Evolutionary conservation across 2,797 vertebrate genomes (phyloP).

Genomic region (Synanceia verrucosa): DNA sequence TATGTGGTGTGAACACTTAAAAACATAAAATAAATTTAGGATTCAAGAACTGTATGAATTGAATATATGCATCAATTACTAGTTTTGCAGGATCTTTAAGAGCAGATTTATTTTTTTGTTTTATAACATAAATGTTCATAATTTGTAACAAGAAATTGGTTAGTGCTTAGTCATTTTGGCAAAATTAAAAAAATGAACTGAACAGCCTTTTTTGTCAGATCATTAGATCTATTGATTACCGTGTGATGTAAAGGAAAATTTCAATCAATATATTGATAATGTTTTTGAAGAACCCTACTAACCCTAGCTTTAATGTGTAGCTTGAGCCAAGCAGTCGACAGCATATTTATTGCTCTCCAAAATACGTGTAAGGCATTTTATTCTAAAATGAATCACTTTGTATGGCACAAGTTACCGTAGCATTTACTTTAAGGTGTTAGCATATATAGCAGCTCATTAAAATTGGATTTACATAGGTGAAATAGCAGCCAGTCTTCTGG

Average conservation of each 20-base stretch:
- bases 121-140: not conserved
- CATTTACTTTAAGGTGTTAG: slow-evolving; percentile 4
- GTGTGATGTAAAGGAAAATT: not conserved
- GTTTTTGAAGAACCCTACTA: too few relatives aligned
- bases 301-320: too few relatives aligned
- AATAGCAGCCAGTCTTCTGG: not conserved
- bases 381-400: not conserved
- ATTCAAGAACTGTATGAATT: not conserved
- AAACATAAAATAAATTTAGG: not conserved
- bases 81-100: not conserved
- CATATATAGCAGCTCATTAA: not conserved
- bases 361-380: not conserved
- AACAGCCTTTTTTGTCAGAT: too few relatives aligned
- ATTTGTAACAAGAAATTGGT: not conserved
- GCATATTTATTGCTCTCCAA: not conserved
- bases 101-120: not conserved
- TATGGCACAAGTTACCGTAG: not conserved
- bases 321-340: not conserved
- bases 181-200: not conserved
- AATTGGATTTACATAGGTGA: slow-evolving; percentile 6
- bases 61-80: not conserved
- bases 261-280: too few relatives aligned
- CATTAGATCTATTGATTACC: too few relatives aligned
- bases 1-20: not conserved
- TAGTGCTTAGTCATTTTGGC: not conserved